Evolutionary conservation across 2,888 invertebrate genomes (phyloP).

Genomic region (Tricholauxania praeusta): DNA sequence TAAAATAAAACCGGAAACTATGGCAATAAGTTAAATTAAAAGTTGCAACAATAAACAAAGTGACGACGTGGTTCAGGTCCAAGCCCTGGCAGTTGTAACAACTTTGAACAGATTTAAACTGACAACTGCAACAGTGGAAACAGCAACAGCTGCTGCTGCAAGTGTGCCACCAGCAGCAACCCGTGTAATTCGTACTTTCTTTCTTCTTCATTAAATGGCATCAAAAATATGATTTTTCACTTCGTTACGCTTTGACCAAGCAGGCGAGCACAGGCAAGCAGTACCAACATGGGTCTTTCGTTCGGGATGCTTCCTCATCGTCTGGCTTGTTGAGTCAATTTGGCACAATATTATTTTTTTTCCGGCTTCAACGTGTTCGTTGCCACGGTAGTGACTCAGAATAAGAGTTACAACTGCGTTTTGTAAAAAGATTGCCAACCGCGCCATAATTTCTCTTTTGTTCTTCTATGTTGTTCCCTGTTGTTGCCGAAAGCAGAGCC

Average conservation of each 20-base stretch:
- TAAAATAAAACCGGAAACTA: slow-evolving; percentile 49
- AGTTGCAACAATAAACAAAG: slow-evolving; percentile 3
- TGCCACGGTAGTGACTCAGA: too few relatives aligned
- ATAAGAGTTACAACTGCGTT: too few relatives aligned
- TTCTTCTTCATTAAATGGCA: slow-evolving; percentile 50
- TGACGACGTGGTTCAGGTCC: slow-evolving; percentile 6
- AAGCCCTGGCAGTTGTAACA: background rate
- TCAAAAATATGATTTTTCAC: slow-evolving; percentile 57
- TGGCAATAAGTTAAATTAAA: slow-evolving; percentile 50
- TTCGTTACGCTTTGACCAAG: slow-evolving; percentile 44
- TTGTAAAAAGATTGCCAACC: too few relatives aligned
- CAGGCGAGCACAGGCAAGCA: too few relatives aligned
- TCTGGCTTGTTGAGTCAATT: slow-evolving; percentile 34
- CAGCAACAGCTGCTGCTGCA: slow-evolving; percentile 32
- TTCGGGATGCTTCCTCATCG: background rate
- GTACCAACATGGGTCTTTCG: background rate
- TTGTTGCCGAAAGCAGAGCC: too few relatives aligned
- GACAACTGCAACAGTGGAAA: slow-evolving; percentile 25
- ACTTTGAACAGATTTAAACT: slow-evolving; percentile 21
- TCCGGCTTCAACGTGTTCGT: background rate
- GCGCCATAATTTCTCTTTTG: too few relatives aligned
- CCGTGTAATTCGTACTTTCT: background rate
- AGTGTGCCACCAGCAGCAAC: background rate
- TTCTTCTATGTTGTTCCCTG: too few relatives aligned
- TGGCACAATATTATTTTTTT: slow-evolving; percentile 34